Percentiles rank a stretch among this genome's conserved stretches.
Evolutionary conservation across 2,113 vertebrate genomes (phyloP).

Genomic region (Caretta caretta): DNA sequence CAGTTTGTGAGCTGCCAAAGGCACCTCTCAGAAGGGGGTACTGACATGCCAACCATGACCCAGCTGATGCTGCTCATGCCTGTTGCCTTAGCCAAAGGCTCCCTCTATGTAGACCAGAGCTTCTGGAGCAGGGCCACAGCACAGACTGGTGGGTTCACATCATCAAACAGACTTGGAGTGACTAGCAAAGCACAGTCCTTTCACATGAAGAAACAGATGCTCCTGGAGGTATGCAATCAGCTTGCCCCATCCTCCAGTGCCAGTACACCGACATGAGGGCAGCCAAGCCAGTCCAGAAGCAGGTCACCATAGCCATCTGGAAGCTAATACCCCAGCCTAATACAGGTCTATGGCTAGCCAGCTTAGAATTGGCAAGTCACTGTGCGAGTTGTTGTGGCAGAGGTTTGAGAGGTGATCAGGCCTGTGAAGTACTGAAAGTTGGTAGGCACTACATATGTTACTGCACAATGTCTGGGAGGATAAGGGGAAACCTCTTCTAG

Average conservation of each 20-base stretch:
- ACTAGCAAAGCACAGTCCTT: not conserved
- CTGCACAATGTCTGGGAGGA: not conserved
- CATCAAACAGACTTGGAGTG: not conserved
- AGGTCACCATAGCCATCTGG: not conserved
- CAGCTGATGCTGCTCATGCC: not conserved
- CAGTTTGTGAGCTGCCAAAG: not conserved
- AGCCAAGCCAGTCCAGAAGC: not conserved
- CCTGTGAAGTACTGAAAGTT: not conserved
- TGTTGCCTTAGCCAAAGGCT: not conserved
- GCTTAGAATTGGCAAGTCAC: not conserved
- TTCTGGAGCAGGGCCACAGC: not conserved
- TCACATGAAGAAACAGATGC: not conserved
- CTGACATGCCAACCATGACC: not conserved
- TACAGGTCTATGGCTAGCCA: not conserved
- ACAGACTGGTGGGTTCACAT: not conserved
- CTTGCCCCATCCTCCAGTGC: not conserved
- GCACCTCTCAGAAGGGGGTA: not conserved
- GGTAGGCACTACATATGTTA: not conserved
- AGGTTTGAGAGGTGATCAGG: not conserved
- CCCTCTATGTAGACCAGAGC: not conserved
- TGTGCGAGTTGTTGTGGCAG: not conserved
- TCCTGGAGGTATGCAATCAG: not conserved
- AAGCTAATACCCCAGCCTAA: not conserved
- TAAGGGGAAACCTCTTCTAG: not conserved
- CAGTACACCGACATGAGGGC: not conserved